Conservation (phyloP, 2,797 vertebrate species). For the Scyliorhinus canicula region DNA sequence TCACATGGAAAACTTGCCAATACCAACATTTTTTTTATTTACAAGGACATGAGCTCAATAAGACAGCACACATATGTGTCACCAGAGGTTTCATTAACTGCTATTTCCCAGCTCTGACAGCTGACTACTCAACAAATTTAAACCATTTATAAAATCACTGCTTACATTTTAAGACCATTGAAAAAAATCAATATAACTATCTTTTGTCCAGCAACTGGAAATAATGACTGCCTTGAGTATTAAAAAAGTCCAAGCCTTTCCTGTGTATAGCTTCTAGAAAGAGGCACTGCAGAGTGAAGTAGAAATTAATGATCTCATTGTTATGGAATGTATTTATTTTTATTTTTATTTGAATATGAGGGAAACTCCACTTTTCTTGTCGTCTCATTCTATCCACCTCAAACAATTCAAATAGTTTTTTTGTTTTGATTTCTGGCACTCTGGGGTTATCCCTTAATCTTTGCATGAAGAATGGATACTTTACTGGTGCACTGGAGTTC, state of each 20-base stretch:
- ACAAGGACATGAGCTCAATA: background rate
- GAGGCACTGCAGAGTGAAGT: background rate
- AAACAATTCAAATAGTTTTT: background rate
- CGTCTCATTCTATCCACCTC: background rate
- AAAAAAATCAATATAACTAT: background rate
- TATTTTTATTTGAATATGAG: background rate
- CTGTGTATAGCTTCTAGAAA: background rate
- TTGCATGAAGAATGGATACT: background rate
- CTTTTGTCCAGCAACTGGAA: constrained; percentile 26
- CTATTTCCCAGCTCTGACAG: background rate
- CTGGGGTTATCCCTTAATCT: too few species aligned
- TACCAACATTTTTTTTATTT: background rate
- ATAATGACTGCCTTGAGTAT: constrained; percentile 16
- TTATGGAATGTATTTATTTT: constrained; percentile 2
- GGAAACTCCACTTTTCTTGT: background rate
- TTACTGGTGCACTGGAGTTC: background rate
- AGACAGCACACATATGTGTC: background rate
- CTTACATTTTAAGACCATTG: background rate
- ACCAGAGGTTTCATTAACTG: background rate
- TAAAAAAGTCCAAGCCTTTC: background rate
- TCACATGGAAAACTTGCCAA: constrained; percentile 2
- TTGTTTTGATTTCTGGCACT: background rate
- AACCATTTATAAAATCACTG: background rate
- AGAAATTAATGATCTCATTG: constrained; percentile 14
- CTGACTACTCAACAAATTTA: background rate